Base-by-base conservation (phyloP, 2,113 vertebrate genomes). In the Phyllopteryx taeniolatus region DNA sequence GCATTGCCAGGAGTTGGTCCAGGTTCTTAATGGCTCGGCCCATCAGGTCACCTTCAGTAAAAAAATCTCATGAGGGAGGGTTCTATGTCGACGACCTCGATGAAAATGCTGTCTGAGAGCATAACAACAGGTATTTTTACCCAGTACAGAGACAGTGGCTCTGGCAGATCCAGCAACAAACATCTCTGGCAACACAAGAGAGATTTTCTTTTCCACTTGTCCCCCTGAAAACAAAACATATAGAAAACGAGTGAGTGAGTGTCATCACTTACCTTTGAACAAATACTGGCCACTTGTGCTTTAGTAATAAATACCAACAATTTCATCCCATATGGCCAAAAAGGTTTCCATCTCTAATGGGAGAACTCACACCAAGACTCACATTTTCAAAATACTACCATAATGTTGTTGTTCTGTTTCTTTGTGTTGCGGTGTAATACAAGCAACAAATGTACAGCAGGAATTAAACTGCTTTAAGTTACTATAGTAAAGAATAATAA, bases 31-130 rank as follows among this genome's bases (percentile, higher is more conserved):
- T 87, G 10, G 92, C 91, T 0, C 80, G 80, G 47, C 94, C 94
- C 91, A 95, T 91, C n/a, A 95, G 79, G 77, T 96, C 95, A 27
- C 94, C 95, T 96, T 73, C 39, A 51, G 8, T 10, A 11, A 65
- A 66, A 66, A 0, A 12, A 66, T 27, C 19, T 43, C 63, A 43
- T 46, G 8, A 65, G 13, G 19, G 19, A 44, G 19, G 19, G 42
- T 44, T 66, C 39, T 22, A n/a, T 11, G 27, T 10, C n/a, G 39
- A 46, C 20, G 2, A 19, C 12, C 17, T 15, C 8, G 17, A 8
- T 8, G 15, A 17, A 61, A 35, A 35, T 61, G 33, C 15, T 17
- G 14, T 27, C 22, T 14, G n/a, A 22, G 8, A 11, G 53, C 1
- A 53, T 17, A 53, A 53, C 15, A 53, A 53, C 15, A 53, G 4